Base-by-base conservation (phyloP, 2,113 vertebrate species). In the Ibidorhyncha struthersii region DNA sequence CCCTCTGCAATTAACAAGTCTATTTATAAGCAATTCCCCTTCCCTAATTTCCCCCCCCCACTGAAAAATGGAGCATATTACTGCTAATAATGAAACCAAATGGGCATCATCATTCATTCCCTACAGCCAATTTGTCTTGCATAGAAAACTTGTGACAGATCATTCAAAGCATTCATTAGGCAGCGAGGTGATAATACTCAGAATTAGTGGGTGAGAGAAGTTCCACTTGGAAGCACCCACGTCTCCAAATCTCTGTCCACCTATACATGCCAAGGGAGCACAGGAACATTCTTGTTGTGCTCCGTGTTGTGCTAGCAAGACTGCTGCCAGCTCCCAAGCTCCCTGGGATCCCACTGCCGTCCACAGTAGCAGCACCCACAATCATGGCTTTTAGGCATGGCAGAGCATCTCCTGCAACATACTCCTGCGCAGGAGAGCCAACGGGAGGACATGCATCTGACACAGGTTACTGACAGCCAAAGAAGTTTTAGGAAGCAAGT, bases 11-110 rank as follows among this genome's bases (percentile, higher is more conserved):
- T 97, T 98, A 98, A 95, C 76, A 96, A 93, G 88, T 89, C 89
- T 96, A 83, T 87, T 93, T 96, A 89, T 82, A 96, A 58, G 70
- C 85, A 91, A 91, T 72, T 96, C 47, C 61, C 71, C 30, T 93
- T 86, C 34, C 56, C 49, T 76, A 45, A 50, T 66, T 89, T 32
- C 41, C 8, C 27, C 23, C 61, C 53, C 43, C 62, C 70, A 56
- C 93, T 98, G 97, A 97, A 98, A 98, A 98, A 98, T 97, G 89
- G 93, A 98, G 95, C 85, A 77, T 67, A 91, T 97, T 96, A 96
- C 85, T 85, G 89, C 79, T 55, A 80, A 97, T 98, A 98, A 98
- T 97, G 96, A 98, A 97, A 92, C 84, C 66, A 97, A 98, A 98
- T 94, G 73, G 88, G 86, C 83, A 47, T 89, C 97, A 98, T 98